phyloP scores from a whole-genome alignment of 2,113 vertebrate genomes.

The Pithys albifrons region DNA sequence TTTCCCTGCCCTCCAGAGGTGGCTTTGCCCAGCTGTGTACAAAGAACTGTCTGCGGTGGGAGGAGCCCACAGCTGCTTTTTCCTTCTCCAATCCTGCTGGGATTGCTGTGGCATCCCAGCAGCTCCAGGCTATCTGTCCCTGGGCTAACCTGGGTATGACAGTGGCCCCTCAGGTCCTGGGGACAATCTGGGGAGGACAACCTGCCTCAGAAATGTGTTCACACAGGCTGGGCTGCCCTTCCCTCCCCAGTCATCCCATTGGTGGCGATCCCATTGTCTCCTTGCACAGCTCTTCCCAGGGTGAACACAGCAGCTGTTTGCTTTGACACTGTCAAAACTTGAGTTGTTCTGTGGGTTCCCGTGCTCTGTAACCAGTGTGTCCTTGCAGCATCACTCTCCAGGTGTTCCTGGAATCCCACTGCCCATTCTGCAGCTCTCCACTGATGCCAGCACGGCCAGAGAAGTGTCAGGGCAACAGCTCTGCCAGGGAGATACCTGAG shows the following conservation, averaged over 20 bases:
- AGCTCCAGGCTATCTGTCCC: not conserved
- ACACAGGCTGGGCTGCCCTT: not conserved
- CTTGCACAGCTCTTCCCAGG: not conserved
- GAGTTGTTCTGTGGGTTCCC: not conserved
- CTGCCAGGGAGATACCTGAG: rapidly evolving
- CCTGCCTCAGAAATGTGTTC: not conserved
- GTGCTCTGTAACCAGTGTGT: not conserved
- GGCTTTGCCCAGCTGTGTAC: not conserved
- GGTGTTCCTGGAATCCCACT: rapidly evolving
- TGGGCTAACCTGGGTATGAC: not conserved
- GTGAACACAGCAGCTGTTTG: not conserved
- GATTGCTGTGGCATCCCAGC: not conserved
- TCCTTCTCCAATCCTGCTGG: not conserved
- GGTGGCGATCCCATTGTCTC: not conserved
- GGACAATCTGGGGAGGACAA: not conserved
- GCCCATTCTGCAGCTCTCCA: not conserved
- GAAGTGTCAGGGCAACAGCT: not conserved
- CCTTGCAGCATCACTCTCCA: not conserved
- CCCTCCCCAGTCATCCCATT: not conserved
- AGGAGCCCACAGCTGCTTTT: not conserved
- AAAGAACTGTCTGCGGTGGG: not conserved
- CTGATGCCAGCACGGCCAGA: not conserved
- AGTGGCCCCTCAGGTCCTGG: not conserved
- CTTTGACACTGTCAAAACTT: not conserved
- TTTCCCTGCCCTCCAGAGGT: not conserved